Base-by-base conservation (phyloP, 1,140 invertebrate species). In the Latrodectus geometricus region DNA sequence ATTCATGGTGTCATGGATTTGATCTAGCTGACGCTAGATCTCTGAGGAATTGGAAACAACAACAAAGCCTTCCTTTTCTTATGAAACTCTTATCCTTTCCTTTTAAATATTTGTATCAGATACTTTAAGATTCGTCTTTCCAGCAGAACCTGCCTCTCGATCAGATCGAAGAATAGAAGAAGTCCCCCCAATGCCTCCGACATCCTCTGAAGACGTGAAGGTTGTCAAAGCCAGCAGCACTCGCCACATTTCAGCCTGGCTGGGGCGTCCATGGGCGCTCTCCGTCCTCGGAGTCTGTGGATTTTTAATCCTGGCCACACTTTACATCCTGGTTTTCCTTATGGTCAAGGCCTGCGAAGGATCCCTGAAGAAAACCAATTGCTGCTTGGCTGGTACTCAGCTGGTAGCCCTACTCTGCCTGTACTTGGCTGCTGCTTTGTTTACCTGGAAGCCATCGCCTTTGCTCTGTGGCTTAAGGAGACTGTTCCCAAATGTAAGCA, bases 301-400 rank as follows among this genome's bases (percentile, higher is more conserved):
- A 73, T 86, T 90, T 0, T 90, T 91, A 7, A 89, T 91, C 15
- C 88, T 91, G n/a, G 80, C 91, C 3, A 88, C 92, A 0, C 77
- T 92, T 0, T 91, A 91, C 84, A 90, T 92, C 54, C 89, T 92
- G 17, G 89, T 92, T 15, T 91, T 92, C 77, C 90, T 93, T 56
- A 85, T 92, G 9, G 88, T 92, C 9, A 91, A 92, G 85, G 90
- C 92, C 35, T 93, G 92, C 86, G 91, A 92, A 76, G 90, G 92
- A 17, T 91, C 92, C 4, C 87, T 93, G 9, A 90, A 87, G 17
- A 85, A 90, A 81, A 92, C 92, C 49, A 93, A 92, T 88, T 91
- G 92, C 88, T 90, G 91, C 14, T 88, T 93, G 15, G 92, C 91
- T 48, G 90, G 92, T 48, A 74, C 91, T 11, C 90, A 93, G 23